A percentile compares a stretch with the other conserved stretches of the same genome.
Conservation (phyloP, 2,888 invertebrate species). For the Erebia aethiops region DNA sequence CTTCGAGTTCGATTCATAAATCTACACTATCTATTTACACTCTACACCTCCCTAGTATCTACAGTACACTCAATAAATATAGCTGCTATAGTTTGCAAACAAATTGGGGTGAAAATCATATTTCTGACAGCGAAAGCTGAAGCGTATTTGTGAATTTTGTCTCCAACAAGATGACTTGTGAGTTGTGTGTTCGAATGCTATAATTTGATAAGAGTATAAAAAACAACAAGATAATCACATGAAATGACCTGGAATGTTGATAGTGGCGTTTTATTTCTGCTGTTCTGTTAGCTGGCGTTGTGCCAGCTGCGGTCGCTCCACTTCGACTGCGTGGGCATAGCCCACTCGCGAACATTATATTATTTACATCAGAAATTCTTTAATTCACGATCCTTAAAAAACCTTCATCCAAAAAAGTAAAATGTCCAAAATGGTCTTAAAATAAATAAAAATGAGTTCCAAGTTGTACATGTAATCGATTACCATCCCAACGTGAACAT, state of each 20-base stretch:
- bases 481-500: too few relatives aligned
- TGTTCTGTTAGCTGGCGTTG: conserved; percentile 71
- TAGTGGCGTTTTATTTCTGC: conserved; percentile 79
- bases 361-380: conserved; percentile 42
- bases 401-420: neutral
- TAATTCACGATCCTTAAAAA: conserved; percentile 30
- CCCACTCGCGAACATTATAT: conserved; percentile 53
- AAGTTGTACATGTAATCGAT: too few relatives aligned
- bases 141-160: neutral
- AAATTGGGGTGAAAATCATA: neutral
- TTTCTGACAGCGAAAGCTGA: neutral
- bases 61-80: too few relatives aligned
- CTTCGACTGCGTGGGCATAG: conserved; percentile 62
- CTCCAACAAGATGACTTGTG: too few relatives aligned
- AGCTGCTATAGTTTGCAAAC: too few relatives aligned
- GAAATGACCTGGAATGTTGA: conserved; percentile 81
- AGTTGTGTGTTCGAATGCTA: neutral
- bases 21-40: too few relatives aligned
- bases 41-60: too few relatives aligned
- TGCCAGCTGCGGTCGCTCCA: conserved; percentile 71
- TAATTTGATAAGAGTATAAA: conserved; percentile 37
- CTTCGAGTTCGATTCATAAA: too few relatives aligned
- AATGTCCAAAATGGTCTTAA: neutral
- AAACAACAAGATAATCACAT: conserved; percentile 73
- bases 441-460: too few relatives aligned